Evolutionary conservation across 2,797 vertebrate species (phyloP), one percentile per base, ranked within the genome.

Genomic region (Choloepus didactylus): DNA sequence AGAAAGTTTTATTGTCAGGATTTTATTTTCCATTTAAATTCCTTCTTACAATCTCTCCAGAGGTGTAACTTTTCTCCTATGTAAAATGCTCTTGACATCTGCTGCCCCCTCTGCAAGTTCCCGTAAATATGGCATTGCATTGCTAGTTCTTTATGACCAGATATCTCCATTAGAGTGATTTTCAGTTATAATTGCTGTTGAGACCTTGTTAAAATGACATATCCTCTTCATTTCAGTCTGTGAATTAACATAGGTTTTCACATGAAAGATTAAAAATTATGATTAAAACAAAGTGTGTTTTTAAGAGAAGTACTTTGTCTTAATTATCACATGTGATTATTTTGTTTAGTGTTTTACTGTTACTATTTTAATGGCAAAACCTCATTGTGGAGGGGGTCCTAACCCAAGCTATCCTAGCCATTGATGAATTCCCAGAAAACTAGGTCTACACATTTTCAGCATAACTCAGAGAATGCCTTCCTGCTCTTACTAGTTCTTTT

Each of bases 1-100:
- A 72, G 19, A 25, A 89, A 87, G 49, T 76, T 51, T 92, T 83
- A n/a, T 73, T 70, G 16, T 75, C 56, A 86, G 14, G 16, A 46
- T 93, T 89, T 88, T 94, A 44, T 46, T 96, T 83, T 49, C 31
- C n/a, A 31, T 67, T 95, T 62, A 69, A 83, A 73, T 85, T 81
- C 80, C 16, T 25, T 87, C 25, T 75, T 23, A 60, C 12, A 35
- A 31, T 82, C 21, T 84, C 27, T 89, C 27, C 38, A n/a, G 84
- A 87, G 9, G 41, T 81, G 77, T 85, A 67, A 51, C 14, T 4
- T 75, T 73, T 62, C 67, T 9, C 6, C 31, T 11, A 5, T 70
- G n/a, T 19, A 35, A 82, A 83, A 56, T 38, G 64, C 12, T 29
- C 51, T 86, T 80, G 69, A 85, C 9, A n/a, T 69, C 9, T 44